Conservation (phyloP, 2,888 invertebrate species). For the Apotomis betuletana region DNA sequence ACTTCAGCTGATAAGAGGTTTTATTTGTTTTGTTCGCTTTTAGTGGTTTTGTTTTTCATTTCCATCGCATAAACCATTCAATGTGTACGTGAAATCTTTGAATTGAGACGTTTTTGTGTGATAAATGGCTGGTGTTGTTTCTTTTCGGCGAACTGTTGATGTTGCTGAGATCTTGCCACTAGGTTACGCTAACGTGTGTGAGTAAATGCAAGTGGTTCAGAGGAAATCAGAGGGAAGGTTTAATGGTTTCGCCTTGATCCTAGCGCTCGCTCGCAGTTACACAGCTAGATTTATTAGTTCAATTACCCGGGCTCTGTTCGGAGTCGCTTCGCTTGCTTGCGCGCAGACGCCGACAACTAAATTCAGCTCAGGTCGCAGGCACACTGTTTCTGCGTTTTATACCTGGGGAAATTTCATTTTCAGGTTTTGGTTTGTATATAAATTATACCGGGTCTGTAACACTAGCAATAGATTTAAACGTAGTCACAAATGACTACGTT, state of each 20-base stretch:
- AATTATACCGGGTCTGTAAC: neutral
- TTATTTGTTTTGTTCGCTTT: slow-evolving; percentile 22
- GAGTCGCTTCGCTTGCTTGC: slow-evolving; percentile 71
- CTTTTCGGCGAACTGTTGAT: slow-evolving; percentile 21
- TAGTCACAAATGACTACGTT: no score
- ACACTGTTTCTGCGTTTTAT: slow-evolving; percentile 56
- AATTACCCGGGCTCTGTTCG: slow-evolving; percentile 77
- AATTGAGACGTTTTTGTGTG: slow-evolving; percentile 2
- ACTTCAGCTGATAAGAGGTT: slow-evolving; percentile 41
- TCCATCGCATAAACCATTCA: slow-evolving; percentile 1
- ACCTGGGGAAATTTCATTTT: slow-evolving; percentile 14
- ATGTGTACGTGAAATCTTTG: neutral
- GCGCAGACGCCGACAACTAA: slow-evolving; percentile 76
- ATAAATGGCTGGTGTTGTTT: slow-evolving; percentile 1
- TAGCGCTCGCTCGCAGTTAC: slow-evolving; percentile 67
- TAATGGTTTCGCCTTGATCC: slow-evolving; percentile 76
- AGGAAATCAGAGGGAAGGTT: slow-evolving; percentile 69
- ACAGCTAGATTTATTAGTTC: slow-evolving; percentile 81
- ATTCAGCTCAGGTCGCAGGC: slow-evolving; percentile 70
- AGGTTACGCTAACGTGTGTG: slow-evolving; percentile 52
- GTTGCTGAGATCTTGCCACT: slow-evolving; percentile 11
- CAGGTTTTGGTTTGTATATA: neutral
- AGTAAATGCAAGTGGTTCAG: slow-evolving; percentile 57
- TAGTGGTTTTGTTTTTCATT: slow-evolving; percentile 13
- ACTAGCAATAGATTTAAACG: no score